These are phyloP conservation scores for Lamprotornis superbus DNA, from an alignment of 2,113 vertebrate species.

Conservation along the genomic window DNA sequence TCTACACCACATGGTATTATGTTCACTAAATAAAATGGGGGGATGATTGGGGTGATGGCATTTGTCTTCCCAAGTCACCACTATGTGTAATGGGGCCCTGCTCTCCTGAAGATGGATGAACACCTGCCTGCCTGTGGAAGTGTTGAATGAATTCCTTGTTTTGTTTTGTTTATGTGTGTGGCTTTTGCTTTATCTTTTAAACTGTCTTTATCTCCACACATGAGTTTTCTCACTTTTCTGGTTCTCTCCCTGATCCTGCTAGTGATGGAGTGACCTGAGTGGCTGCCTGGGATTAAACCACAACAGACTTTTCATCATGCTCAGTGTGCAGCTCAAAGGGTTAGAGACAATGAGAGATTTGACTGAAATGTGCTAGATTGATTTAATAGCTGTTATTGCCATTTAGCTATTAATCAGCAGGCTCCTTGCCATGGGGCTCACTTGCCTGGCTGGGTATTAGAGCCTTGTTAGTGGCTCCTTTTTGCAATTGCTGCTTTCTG, in stretches of 20 bases:
- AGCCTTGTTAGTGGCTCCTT: background rate
- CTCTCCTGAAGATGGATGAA: background rate
- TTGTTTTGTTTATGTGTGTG: background rate
- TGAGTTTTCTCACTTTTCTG: background rate
- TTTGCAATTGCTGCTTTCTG: background rate
- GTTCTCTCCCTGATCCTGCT: background rate
- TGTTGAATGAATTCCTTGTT: background rate
- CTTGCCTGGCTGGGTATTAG: background rate
- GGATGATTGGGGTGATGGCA: background rate
- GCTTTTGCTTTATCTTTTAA: background rate
- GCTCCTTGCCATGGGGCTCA: background rate
- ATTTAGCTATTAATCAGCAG: background rate
- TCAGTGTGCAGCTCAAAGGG: rapidly evolving
- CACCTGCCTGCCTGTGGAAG: background rate
- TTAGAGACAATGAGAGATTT: background rate
- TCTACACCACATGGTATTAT: rapidly evolving
- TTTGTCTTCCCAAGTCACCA: background rate
- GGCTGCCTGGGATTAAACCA: background rate
- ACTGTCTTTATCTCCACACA: no score
- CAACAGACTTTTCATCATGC: background rate
- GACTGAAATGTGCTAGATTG: background rate
- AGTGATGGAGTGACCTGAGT: background rate
- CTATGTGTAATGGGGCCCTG: background rate
- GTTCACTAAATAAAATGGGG: background rate
- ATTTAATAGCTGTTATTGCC: background rate